Evolutionary conservation across 2,888 invertebrate species (phyloP).

Genomic region (Yponomeuta cagnagella): DNA sequence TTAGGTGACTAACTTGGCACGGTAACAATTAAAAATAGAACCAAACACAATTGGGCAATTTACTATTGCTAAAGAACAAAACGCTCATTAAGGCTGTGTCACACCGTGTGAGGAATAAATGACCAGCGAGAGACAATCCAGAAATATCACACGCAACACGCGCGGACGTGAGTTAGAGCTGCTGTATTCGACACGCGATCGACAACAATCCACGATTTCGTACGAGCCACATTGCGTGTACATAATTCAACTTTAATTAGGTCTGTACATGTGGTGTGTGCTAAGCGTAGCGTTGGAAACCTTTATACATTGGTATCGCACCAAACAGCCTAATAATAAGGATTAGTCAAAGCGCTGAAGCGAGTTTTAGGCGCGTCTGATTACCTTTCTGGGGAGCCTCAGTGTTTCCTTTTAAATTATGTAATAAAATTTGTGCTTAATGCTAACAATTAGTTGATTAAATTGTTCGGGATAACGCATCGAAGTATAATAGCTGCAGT

Average conservation of each 20-base stretch:
- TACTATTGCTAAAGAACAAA: not conserved
- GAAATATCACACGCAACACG: not conserved
- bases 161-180: not conserved
- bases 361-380: constrained; percentile 20
- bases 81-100: not conserved
- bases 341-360: too few relatives aligned
- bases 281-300: not conserved
- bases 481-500: not conserved
- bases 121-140: not conserved
- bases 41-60: not conserved
- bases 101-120: not conserved
- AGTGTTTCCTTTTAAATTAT: constrained; percentile 10
- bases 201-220: not conserved
- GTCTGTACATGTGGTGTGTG: not conserved
- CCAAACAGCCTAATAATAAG: too few relatives aligned
- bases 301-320: too few relatives aligned
- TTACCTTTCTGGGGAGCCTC: not conserved
- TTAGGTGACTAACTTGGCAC: too few relatives aligned
- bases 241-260: not conserved
- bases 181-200: not conserved
- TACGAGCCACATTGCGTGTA: not conserved
- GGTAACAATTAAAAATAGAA: too few relatives aligned
- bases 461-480: not conserved
- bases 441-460: constrained; percentile 6
- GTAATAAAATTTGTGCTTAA: not conserved